phyloP scores from a whole-genome alignment of 2,113 vertebrate genomes.

The Tylochromis polylepis region DNA sequence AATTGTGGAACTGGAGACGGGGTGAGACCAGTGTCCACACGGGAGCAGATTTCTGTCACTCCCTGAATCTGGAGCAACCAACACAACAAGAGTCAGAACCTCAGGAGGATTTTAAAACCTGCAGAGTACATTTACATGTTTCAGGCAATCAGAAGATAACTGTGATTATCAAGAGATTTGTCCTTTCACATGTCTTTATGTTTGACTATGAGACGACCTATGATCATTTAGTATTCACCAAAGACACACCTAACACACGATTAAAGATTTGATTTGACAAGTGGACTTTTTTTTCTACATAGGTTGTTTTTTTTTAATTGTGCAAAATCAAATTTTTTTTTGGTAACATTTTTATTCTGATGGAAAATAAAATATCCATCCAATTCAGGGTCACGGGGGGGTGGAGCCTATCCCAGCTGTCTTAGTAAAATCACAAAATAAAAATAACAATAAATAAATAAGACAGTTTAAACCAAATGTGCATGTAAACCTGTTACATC shows the following conservation, averaged over 20 bases:
- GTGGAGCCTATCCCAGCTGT: too few relatives aligned
- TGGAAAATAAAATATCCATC: neutral
- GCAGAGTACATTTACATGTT: neutral
- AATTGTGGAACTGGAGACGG: slow-evolving; percentile 85
- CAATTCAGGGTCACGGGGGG: too few relatives aligned
- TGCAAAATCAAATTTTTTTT: neutral
- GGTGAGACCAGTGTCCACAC: slow-evolving; percentile 72
- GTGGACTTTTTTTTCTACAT: too few relatives aligned
- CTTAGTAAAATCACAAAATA: neutral
- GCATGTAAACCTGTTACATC: neutral
- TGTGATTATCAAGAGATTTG: neutral
- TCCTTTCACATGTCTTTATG: neutral
- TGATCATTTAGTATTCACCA: neutral
- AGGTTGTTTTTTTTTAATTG: too few relatives aligned
- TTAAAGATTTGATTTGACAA: too few relatives aligned
- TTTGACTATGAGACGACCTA: neutral
- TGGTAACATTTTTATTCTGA: neutral
- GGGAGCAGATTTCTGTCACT: slow-evolving; percentile 76
- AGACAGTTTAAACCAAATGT: neutral
- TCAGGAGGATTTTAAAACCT: neutral
- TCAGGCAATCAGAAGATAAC: neutral
- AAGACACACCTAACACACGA: neutral
- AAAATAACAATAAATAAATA: neutral
- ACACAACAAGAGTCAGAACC: slow-evolving; percentile 48
- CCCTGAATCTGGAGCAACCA: slow-evolving; percentile 83